A percentile compares a stretch with the other conserved stretches of the same genome.
phyloP scores from a whole-genome alignment of 2,797 vertebrate genomes.

The Catharus ustulatus region DNA sequence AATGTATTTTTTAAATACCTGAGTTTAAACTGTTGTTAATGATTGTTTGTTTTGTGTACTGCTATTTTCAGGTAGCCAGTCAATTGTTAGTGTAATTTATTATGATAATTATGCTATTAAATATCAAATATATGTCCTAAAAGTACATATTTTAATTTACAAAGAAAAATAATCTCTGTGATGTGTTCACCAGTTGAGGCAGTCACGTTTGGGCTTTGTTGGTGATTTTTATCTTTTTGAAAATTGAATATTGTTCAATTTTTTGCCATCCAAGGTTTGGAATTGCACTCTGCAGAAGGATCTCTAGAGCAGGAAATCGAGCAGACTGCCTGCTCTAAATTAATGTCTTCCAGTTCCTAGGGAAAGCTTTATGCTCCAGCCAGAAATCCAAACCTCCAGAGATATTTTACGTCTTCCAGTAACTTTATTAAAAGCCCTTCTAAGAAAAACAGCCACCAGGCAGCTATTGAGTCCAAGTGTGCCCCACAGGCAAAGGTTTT shows the following conservation, averaged over 20 bases:
- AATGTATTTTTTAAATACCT: background rate
- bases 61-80: background rate
- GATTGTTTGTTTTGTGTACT: background rate
- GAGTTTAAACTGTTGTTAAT: background rate
- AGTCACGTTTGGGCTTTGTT: background rate
- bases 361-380: background rate
- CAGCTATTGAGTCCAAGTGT: background rate
- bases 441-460: background rate
- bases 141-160: background rate
- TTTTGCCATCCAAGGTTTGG: background rate
- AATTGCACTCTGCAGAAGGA: background rate
- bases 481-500: background rate
- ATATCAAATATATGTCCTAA: background rate
- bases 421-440: background rate
- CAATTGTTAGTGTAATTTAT: background rate
- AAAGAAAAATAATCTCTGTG: background rate
- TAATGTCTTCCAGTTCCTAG: background rate
- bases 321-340: conserved; percentile 2
- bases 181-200: background rate
- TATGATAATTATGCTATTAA: background rate
- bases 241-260: background rate
- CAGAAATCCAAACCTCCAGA: background rate
- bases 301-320: background rate
- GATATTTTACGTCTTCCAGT: background rate
- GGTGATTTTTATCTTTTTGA: background rate